Base-by-base conservation (phyloP, 2,797 vertebrate genomes). In the Eremophila alpestris region DNA sequence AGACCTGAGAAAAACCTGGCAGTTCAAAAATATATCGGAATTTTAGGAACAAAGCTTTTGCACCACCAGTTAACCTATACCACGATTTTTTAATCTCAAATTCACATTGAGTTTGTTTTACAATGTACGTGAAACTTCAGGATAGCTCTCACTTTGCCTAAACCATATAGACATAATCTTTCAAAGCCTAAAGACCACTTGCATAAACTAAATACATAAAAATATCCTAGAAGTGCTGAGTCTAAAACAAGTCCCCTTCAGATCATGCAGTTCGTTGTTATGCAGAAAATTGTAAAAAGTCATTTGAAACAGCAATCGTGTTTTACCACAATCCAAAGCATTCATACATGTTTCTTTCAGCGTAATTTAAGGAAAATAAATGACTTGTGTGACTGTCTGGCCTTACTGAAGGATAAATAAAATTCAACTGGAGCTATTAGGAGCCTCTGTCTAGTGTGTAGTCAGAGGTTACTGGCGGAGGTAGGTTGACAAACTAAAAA, bases 401-500 rank as follows among this genome's bases (percentile, higher is more conserved):
- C 30, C 30, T 86, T 83, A 71, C 49, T 73, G 41, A 92, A 87
- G 95, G 45, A 38, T 71, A 93, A 84, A 86, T 74, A 94, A 85
- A 91, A 80, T 90, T 93, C 80, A 89, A 49, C 63, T 54, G 45
- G 43, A 90, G 38, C 76, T 82, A 65, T 91, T 85, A 93, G 87
- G n/a, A 95, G 56, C 64, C 63, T 55, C 30, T 51, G 78, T 81
- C 92, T 89, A 81, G 43, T 27, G 62, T 6, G 56, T 8, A 94
- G 74, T 70, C 59, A 65, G 90, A 75, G 83, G 82, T 91, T 94
- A 89, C 5, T 48, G 52, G 60, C 45, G 56, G 58, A 92, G 60
- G 49, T 52, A 65, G 59, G 81, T 10, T 95, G 89, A 93, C 95
- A 95, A 96, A 94, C 87, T 90, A 84, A 94, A 94, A 85, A 93